Percentiles rank a stretch among this genome's conserved stretches.
phyloP scores from a whole-genome alignment of 2,797 vertebrate species.

The Silurus lanzhouensis region DNA sequence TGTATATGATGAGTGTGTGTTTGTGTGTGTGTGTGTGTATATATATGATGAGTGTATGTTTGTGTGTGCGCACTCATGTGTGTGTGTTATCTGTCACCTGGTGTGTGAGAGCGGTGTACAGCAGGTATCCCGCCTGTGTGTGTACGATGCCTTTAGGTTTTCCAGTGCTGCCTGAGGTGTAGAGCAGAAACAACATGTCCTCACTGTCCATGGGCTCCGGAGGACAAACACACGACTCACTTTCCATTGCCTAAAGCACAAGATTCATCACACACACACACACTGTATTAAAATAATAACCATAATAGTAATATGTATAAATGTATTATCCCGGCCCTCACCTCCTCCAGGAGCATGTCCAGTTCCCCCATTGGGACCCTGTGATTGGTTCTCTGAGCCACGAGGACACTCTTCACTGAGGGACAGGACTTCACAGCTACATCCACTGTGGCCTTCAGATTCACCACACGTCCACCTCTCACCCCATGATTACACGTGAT shows the following conservation, averaged over 20 bases:
- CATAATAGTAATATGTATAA: neutral
- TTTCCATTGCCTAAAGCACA: constrained; percentile 82
- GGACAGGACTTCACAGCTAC: constrained; percentile 85
- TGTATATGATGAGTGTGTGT: too few species aligned
- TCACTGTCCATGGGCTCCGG: constrained; percentile 90
- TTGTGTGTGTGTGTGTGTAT: neutral
- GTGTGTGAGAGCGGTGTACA: constrained; percentile 87
- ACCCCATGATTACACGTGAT: constrained; percentile 92
- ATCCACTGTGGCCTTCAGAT: constrained; percentile 89
- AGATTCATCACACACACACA: neutral
- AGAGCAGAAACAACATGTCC: constrained; percentile 89
- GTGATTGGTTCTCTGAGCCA: constrained; percentile 87
- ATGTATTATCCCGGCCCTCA: constrained; percentile 58
- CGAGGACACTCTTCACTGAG: constrained; percentile 80
- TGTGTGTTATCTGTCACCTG: constrained; percentile 73
- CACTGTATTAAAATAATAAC: neutral
- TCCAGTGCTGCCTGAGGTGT: constrained; percentile 94
- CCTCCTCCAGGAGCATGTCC: constrained; percentile 88
- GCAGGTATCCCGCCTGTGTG: constrained; percentile 92
- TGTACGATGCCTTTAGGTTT: constrained; percentile 93
- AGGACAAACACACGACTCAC: constrained; percentile 76
- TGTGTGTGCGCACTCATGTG: neutral
- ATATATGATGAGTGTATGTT: constrained; percentile 8
- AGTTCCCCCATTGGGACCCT: constrained; percentile 76
- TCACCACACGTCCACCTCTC: constrained; percentile 80